phyloP scores from a whole-genome alignment of 2,797 vertebrate genomes.

The Vireo griseus region DNA sequence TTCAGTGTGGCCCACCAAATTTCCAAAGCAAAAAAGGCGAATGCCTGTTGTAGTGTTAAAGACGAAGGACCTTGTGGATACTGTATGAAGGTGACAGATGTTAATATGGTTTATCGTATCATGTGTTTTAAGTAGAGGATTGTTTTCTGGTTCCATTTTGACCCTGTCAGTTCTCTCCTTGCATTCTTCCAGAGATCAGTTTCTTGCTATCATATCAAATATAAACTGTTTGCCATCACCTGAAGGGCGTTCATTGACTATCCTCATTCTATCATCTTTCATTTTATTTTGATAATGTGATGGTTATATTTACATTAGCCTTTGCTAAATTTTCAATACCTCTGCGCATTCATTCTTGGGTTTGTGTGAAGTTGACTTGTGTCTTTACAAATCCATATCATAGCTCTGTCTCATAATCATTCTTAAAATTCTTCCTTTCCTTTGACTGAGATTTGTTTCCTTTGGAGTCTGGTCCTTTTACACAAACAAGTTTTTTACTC shows the following conservation, averaged over 20 bases:
- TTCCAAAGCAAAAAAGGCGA: neutral
- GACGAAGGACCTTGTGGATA: neutral
- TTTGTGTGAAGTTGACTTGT: neutral
- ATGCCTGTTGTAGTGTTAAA: neutral
- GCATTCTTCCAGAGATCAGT: neutral
- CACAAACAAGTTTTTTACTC: neutral
- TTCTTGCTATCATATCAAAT: slow-evolving; percentile 8
- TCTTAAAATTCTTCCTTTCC: neutral
- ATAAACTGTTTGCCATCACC: neutral
- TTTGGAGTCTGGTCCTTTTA: neutral
- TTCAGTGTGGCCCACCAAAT: neutral
- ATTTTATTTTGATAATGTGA: slow-evolving; percentile 17
- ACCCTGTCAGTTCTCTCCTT: neutral
- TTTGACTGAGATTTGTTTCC: neutral
- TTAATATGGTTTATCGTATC: neutral
- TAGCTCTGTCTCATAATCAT: neutral
- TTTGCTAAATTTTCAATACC: neutral
- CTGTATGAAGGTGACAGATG: neutral
- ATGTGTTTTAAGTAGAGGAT: neutral
- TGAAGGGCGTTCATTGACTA: slow-evolving; percentile 7
- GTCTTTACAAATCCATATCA: neutral
- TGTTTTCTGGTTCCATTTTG: neutral
- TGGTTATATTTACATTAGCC: neutral
- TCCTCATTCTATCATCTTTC: slow-evolving; percentile 6
- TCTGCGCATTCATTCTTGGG: neutral